Percentiles rank a stretch among this genome's conserved stretches.
Evolutionary conservation across 2,113 vertebrate genomes (phyloP).

Genomic region (Siniperca knerii): DNA sequence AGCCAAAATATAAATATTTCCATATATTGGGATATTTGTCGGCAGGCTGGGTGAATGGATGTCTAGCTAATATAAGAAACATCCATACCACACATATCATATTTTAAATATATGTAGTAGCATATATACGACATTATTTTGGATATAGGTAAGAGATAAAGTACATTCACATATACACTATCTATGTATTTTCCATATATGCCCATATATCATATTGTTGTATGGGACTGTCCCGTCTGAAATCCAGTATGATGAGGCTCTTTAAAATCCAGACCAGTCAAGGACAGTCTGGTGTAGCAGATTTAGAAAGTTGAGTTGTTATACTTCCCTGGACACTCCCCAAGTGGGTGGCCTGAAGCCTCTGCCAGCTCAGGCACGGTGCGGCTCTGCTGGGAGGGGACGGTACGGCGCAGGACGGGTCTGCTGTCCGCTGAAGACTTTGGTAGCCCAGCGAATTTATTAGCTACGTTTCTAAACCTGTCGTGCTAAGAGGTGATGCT

Average conservation of each 20-base stretch:
- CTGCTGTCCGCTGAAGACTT: neutral
- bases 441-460: neutral
- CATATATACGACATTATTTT: too few relatives aligned
- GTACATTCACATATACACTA: too few relatives aligned
- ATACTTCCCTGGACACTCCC: conserved; percentile 11
- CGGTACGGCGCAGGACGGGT: neutral
- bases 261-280: too few relatives aligned
- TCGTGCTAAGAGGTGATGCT: conserved; percentile 75
- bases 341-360: neutral
- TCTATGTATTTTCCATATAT: neutral
- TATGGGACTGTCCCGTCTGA: neutral
- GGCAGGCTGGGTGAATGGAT: neutral
- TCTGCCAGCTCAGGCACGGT: neutral
- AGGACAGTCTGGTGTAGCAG: neutral
- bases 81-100: neutral
- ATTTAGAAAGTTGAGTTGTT: neutral
- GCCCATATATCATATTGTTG: neutral
- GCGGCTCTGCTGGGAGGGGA: neutral
- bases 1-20: neutral
- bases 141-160: neutral
- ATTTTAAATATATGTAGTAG: too few relatives aligned
- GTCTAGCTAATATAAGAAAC: neutral
- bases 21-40: neutral
- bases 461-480: neutral
- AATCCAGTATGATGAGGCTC: neutral